These are phyloP conservation scores for Venturia canescens DNA, from an alignment of 1,140 invertebrate species.

Conservation along the genomic window DNA sequence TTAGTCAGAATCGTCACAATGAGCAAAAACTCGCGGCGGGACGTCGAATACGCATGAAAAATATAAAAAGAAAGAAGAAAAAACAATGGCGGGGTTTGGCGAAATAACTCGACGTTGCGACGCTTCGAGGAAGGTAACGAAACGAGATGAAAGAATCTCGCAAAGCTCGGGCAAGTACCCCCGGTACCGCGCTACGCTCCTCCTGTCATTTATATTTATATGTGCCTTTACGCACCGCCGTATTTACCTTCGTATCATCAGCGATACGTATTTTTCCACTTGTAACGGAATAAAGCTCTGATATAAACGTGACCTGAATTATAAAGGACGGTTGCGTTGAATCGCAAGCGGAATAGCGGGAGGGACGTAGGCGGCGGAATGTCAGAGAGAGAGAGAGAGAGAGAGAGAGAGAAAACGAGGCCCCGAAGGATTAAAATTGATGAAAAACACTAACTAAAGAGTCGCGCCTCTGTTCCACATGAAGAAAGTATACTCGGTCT, in stretches of 20 bases:
- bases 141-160: conserved; percentile 41
- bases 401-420: conserved; percentile 8
- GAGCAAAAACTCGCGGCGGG: no score
- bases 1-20: no score
- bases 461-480: no score
- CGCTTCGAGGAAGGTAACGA: conserved; percentile 53
- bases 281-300: conserved; percentile 68
- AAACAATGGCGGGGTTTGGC: conserved; percentile 53
- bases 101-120: conserved; percentile 46
- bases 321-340: conserved; percentile 69
- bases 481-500: no score
- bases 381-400: not conserved
- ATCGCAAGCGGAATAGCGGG: conserved; percentile 54
- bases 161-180: no score
- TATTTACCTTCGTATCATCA: not conserved
- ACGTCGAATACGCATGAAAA: no score
- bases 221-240: conserved; percentile 1
- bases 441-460: conserved; percentile 76
- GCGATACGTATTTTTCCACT: not conserved
- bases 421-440: conserved; percentile 68
- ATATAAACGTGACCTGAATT: conserved; percentile 74
- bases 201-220: not conserved
- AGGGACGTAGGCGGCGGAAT: no score
- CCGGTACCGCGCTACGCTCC: not conserved
- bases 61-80: conserved; percentile 53